Percentiles rank a stretch among this genome's conserved stretches.
phyloP scores from a whole-genome alignment of 1,140 invertebrate species.

The Nylanderia fulva region DNA sequence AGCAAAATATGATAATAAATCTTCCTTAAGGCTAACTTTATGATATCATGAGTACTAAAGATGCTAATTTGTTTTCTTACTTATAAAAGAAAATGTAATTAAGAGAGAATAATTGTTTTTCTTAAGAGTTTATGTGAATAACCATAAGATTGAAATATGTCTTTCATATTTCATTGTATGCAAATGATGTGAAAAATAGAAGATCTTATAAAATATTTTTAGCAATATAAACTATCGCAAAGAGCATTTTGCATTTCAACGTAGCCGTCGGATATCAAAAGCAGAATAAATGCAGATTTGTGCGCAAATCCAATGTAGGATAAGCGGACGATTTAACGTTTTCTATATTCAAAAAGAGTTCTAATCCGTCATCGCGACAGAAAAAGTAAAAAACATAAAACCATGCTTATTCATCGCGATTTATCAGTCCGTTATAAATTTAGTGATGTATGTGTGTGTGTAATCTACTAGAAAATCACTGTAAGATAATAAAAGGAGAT shows the following conservation, averaged over 20 bases:
- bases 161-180: background rate
- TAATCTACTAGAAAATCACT: background rate
- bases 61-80: slow-evolving; percentile 38
- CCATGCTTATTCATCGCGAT: background rate
- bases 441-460: no score
- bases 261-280: slow-evolving; percentile 3
- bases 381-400: background rate
- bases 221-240: background rate
- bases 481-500: background rate
- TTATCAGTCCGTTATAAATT: background rate
- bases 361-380: background rate
- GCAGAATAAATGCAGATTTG: background rate
- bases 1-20: slow-evolving; percentile 36
- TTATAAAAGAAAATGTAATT: slow-evolving; percentile 30
- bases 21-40: background rate
- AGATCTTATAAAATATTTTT: background rate
- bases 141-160: slow-evolving; percentile 14
- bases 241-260: background rate
- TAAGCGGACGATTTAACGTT: slow-evolving; percentile 24
- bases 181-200: background rate
- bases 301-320: background rate
- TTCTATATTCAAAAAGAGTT: background rate
- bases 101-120: slow-evolving; percentile 30
- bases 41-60: slow-evolving; percentile 19
- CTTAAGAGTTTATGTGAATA: slow-evolving; percentile 17